phyloP scores from a whole-genome alignment of 2,113 vertebrate genomes.

The Pontoporia blainvillei region DNA sequence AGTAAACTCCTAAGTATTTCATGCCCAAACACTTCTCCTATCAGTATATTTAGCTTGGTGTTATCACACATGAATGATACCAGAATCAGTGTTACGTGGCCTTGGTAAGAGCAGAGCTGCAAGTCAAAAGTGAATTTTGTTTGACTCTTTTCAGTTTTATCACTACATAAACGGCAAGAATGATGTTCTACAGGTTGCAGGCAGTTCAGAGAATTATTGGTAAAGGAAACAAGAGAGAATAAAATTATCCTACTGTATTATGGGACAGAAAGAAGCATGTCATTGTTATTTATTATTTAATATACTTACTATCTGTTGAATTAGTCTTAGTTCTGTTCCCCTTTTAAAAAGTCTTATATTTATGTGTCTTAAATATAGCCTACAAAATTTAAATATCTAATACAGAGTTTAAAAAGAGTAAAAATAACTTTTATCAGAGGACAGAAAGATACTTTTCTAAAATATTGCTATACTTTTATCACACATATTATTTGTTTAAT shows the following conservation, averaged over 20 bases:
- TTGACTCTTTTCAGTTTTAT: neutral
- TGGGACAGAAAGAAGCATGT: neutral
- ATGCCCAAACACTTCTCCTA: neutral
- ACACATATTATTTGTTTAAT: neutral
- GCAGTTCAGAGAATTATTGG: neutral
- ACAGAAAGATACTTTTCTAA: neutral
- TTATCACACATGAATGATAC: neutral
- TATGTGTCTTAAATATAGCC: neutral
- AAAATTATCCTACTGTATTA: neutral
- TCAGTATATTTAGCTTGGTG: neutral
- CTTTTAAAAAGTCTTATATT: neutral
- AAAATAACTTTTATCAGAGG: neutral
- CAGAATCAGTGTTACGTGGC: neutral
- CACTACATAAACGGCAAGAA: neutral
- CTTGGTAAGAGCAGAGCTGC: neutral
- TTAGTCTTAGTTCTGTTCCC: neutral
- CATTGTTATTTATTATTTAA: neutral
- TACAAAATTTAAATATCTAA: neutral
- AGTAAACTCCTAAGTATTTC: neutral
- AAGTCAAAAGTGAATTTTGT: neutral
- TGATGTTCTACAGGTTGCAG: neutral
- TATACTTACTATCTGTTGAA: neutral
- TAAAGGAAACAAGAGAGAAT: neutral
- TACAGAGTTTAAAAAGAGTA: neutral
- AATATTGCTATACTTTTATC: neutral